phyloP scores from a whole-genome alignment of 2,113 vertebrate genomes.

The Actinemys pallida region DNA sequence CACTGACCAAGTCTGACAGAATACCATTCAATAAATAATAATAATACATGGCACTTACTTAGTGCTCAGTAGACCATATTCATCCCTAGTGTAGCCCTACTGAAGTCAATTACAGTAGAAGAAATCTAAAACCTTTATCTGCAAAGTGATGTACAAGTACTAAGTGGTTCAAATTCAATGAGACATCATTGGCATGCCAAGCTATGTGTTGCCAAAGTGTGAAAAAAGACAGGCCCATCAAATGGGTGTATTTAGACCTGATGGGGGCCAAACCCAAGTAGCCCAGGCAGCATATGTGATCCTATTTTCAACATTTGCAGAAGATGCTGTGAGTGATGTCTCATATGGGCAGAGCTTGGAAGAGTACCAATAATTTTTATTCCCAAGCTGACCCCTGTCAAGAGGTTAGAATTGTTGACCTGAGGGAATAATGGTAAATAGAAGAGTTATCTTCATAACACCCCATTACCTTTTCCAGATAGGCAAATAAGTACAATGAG shows the following conservation, averaged over 20 bases:
- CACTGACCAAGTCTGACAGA: not conserved
- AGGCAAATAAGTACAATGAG: not conserved
- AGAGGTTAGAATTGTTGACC: not conserved
- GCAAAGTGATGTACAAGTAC: not conserved
- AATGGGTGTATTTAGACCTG: not conserved
- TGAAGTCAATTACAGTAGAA: not conserved
- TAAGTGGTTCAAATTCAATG: not conserved
- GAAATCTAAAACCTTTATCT: not conserved
- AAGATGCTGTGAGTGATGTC: not conserved
- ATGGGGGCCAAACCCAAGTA: not conserved
- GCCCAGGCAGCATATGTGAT: rapidly evolving
- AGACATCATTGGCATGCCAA: not conserved
- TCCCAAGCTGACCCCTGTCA: not conserved
- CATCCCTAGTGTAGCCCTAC: not conserved
- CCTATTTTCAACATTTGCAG: not conserved
- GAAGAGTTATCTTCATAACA: not conserved
- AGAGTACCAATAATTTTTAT: not conserved
- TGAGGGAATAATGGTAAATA: not conserved
- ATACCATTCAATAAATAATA: not conserved
- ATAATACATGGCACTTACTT: not conserved
- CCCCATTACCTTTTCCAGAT: not conserved
- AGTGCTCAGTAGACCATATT: not conserved
- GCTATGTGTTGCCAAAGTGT: not conserved
- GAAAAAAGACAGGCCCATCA: not conserved
- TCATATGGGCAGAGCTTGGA: not conserved